Evolutionary conservation across 2,888 invertebrate genomes (phyloP).

Genomic region (Ligdia adustata): DNA sequence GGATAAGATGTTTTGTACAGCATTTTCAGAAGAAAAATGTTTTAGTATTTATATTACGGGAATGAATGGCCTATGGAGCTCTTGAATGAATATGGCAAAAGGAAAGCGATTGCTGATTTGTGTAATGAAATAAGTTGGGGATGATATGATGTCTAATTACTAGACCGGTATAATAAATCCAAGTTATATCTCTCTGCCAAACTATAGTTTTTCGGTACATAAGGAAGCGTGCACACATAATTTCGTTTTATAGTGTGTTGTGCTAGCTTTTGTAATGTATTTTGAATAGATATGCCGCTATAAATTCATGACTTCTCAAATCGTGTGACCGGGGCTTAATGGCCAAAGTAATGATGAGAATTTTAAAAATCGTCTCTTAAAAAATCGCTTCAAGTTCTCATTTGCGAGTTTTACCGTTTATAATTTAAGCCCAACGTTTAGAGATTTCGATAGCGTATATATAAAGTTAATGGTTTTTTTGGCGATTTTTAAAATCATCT

Average conservation of each 20-base stretch:
- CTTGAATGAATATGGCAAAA: no score
- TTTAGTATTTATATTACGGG: no score
- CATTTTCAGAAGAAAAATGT: no score
- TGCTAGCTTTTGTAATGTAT: conserved; percentile 8
- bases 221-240: conserved; percentile 22
- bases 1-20: no score
- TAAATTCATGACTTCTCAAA: conserved; percentile 46
- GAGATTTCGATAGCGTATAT: conserved; percentile 1
- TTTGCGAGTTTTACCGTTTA: conserved; percentile 17
- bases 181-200: conserved; percentile 12
- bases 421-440: conserved; percentile 21
- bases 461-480: conserved; percentile 25
- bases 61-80: no score
- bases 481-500: conserved; percentile 37
- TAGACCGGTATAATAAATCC: no score
- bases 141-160: no score
- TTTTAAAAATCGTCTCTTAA: conserved; percentile 48
- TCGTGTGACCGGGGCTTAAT: conserved; percentile 54
- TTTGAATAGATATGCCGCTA: conserved; percentile 10
- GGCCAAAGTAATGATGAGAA: conserved; percentile 45
- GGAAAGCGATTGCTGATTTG: no score
- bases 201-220: not conserved
- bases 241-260: conserved; percentile 26
- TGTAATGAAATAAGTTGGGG: no score
- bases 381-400: conserved; percentile 21